Percentiles rank a stretch among this genome's conserved stretches.
Conservation (phyloP, 2,113 vertebrate genomes). For the Notarius quadriscutis region DNA sequence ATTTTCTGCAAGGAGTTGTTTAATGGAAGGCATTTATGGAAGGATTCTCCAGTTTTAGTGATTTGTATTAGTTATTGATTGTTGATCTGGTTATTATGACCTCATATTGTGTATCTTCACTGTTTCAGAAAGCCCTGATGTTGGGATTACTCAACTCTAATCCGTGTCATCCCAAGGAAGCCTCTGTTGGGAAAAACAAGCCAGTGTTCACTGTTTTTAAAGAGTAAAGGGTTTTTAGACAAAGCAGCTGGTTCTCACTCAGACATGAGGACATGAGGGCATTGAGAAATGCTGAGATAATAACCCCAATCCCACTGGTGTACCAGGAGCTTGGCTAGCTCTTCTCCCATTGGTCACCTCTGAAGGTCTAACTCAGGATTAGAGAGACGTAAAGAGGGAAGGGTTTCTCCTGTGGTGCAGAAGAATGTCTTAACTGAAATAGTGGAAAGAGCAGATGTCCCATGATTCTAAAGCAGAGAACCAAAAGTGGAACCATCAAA, state of each 20-base stretch:
- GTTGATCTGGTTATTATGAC: too few species aligned
- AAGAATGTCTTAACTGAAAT: conserved; percentile 20
- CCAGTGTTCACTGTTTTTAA: conserved; percentile 39
- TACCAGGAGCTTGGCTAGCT: conserved; percentile 67
- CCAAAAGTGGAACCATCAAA: too few species aligned
- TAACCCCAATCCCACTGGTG: conserved; percentile 70
- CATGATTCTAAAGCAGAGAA: conserved; percentile 7
- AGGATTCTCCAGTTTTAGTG: background rate
- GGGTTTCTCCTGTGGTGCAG: conserved; percentile 62
- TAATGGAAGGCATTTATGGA: background rate
- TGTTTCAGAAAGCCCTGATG: background rate
- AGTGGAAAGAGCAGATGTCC: conserved; percentile 20
- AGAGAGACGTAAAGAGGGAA: conserved; percentile 53
- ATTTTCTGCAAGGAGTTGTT: background rate
- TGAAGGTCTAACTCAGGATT: conserved; percentile 75
- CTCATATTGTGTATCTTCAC: background rate
- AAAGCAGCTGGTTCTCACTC: conserved; percentile 64
- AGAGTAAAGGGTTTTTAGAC: conserved; percentile 50
- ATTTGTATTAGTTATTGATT: background rate
- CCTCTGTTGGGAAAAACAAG: conserved; percentile 56
- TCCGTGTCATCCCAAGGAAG: conserved; percentile 1
- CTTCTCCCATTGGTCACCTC: conserved; percentile 72
- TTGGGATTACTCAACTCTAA: conserved; percentile 17
- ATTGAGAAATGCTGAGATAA: conserved; percentile 69
- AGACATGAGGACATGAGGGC: conserved; percentile 59